phyloP scores from a whole-genome alignment of 2,888 invertebrate species.

The Synergus itoensis region DNA sequence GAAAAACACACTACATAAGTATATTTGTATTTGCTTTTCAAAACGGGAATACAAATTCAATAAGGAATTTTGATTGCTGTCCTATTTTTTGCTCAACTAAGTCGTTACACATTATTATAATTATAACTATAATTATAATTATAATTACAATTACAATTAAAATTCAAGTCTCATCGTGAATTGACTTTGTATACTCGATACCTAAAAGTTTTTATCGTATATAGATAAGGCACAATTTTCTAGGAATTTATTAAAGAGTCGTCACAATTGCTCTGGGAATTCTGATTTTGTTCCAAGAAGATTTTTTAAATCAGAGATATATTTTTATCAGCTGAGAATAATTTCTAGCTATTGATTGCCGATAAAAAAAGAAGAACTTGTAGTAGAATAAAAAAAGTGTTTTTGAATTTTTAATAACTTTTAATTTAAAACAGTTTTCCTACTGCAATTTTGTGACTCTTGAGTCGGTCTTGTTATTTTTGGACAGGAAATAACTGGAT shows the following conservation, averaged over 20 bases:
- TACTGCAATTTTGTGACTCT: conserved; percentile 11
- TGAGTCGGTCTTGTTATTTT: neutral
- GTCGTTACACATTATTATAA: conserved; percentile 40
- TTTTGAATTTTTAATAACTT: neutral
- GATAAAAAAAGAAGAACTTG: neutral
- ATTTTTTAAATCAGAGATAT: neutral
- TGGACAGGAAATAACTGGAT: neutral
- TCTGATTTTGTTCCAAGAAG: neutral
- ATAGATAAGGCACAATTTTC: conserved; percentile 60
- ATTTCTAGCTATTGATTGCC: neutral
- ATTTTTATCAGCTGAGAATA: neutral
- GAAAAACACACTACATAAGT: conserved; percentile 8
- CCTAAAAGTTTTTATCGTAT: conserved; percentile 51
- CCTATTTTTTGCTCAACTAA: conserved; percentile 68
- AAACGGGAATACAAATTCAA: conserved; percentile 47
- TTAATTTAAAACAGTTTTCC: neutral
- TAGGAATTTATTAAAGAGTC: conserved; percentile 55
- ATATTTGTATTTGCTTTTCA: conserved; percentile 45
- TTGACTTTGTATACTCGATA: conserved; percentile 54
- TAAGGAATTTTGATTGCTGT: conserved; percentile 64
- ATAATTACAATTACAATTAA: conserved; percentile 17
- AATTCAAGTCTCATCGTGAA: conserved; percentile 49
- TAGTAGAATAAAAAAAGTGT: neutral
- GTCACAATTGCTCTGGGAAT: conserved; percentile 22
- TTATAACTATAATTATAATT: conserved; percentile 23